Evolutionary conservation across 1,140 invertebrate species (phyloP).

Genomic region (Brachionus angularis): DNA sequence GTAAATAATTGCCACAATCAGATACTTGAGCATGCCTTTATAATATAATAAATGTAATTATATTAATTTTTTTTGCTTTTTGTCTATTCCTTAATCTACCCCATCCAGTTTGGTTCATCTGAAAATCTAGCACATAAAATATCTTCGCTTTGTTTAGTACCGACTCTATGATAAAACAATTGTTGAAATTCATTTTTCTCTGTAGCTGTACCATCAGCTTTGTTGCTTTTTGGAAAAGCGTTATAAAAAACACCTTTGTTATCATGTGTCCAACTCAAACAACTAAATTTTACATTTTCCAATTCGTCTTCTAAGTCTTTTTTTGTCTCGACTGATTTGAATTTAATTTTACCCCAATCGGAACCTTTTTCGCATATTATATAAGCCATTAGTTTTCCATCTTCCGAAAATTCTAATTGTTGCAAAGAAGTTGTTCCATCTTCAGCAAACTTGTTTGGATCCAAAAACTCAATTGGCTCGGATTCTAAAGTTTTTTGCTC

Average conservation of each 20-base stretch:
- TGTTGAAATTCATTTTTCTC: slow-evolving; percentile 81
- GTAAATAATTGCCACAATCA: slow-evolving; percentile 81
- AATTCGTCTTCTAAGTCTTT: slow-evolving; percentile 78
- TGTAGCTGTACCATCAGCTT: slow-evolving; percentile 84
- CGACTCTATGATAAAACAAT: slow-evolving; percentile 82
- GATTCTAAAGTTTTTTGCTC: slow-evolving; percentile 75
- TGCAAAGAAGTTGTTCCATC: slow-evolving; percentile 87
- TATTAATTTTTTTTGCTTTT: neutral
- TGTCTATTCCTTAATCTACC: slow-evolving; percentile 64
- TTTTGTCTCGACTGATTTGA: slow-evolving; percentile 64
- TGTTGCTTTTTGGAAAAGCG: slow-evolving; percentile 72
- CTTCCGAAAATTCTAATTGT: slow-evolving; percentile 76
- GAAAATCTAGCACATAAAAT: slow-evolving; percentile 82
- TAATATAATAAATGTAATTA: too few species aligned
- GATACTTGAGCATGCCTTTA: slow-evolving; percentile 73
- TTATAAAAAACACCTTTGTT: slow-evolving; percentile 91
- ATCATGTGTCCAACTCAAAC: slow-evolving; percentile 88
- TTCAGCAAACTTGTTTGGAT: slow-evolving; percentile 83
- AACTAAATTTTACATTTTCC: slow-evolving; percentile 83
- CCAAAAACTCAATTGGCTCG: slow-evolving; percentile 81
- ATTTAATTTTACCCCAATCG: slow-evolving; percentile 43
- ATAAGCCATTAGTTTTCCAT: slow-evolving; percentile 84
- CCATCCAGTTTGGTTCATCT: slow-evolving; percentile 83
- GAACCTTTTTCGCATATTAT: slow-evolving; percentile 67
- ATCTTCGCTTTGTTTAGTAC: slow-evolving; percentile 81